These are phyloP conservation scores for Carettochelys insculpta DNA, from an alignment of 2,113 vertebrate genomes.

Conservation along the genomic window DNA sequence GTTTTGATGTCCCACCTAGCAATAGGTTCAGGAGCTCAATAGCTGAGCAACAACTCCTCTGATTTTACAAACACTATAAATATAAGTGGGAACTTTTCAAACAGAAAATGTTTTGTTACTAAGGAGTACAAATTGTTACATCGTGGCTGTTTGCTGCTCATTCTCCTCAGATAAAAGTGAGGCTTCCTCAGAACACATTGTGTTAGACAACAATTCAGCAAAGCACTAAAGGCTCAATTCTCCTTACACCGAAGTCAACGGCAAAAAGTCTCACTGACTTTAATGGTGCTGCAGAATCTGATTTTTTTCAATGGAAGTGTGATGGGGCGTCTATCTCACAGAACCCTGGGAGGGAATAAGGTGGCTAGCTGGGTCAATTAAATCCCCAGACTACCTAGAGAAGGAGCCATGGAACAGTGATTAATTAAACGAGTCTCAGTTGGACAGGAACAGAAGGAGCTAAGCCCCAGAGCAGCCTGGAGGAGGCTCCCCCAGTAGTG, in stretches of 20 bases:
- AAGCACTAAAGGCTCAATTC: conserved; percentile 29
- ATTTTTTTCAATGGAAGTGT: neutral
- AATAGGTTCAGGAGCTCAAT: conserved; percentile 31
- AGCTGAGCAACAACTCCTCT: conserved; percentile 12
- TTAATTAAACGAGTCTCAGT: neutral
- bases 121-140: conserved; percentile 8
- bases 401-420: neutral
- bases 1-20: conserved; percentile 71
- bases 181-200: conserved; percentile 34
- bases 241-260: neutral
- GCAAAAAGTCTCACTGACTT: conserved; percentile 54
- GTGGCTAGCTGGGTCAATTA: neutral
- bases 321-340: neutral
- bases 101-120: neutral
- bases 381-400: neutral
- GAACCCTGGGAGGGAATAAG: neutral
- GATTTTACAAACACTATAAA: neutral
- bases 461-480: neutral
- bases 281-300: neutral
- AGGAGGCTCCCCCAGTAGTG: neutral
- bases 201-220: conserved; percentile 30
- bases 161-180: conserved; percentile 45
- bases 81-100: neutral
- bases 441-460: neutral
- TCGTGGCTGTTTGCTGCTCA: neutral